A percentile compares a stretch with the other conserved stretches of the same genome.
Evolutionary conservation across 2,888 invertebrate genomes (phyloP).

Genomic region (Tipula lateralis): DNA sequence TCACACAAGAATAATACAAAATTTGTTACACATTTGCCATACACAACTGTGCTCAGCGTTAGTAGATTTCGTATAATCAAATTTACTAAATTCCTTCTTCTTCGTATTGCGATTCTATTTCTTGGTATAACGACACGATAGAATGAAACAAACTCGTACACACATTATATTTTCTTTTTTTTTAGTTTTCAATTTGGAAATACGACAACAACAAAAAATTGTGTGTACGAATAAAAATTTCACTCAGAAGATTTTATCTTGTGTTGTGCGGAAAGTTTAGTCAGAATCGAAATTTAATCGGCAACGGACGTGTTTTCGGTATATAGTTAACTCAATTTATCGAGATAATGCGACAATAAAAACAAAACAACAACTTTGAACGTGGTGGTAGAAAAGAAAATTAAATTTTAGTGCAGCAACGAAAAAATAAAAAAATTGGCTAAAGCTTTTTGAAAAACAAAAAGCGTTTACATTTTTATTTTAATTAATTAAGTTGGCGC

Average conservation of each 20-base stretch:
- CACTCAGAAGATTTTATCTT: background rate
- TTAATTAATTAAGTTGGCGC: background rate
- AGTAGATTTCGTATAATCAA: background rate
- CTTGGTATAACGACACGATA: background rate
- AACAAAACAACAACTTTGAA: background rate
- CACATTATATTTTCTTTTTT: background rate
- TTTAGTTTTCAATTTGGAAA: background rate
- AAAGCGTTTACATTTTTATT: background rate
- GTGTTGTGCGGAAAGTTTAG: background rate
- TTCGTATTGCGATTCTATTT: background rate
- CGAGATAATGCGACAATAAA: too few relatives aligned
- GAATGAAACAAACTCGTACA: background rate
- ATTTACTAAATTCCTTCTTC: background rate
- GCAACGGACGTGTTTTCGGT: background rate
- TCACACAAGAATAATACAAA: background rate
- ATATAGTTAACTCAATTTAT: too few relatives aligned
- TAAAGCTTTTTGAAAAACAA: background rate
- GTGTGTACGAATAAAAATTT: conserved; percentile 1
- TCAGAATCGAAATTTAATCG: background rate
- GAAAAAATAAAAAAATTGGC: background rate
- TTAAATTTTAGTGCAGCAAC: background rate
- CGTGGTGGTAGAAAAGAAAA: background rate
- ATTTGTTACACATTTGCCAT: background rate
- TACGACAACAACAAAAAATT: background rate
- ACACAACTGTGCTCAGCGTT: background rate